A percentile compares a stretch with the other conserved stretches of the same genome.
These are phyloP conservation scores for Xestia ashworthii DNA, from an alignment of 2,888 invertebrate genomes.

Conservation along the genomic window DNA sequence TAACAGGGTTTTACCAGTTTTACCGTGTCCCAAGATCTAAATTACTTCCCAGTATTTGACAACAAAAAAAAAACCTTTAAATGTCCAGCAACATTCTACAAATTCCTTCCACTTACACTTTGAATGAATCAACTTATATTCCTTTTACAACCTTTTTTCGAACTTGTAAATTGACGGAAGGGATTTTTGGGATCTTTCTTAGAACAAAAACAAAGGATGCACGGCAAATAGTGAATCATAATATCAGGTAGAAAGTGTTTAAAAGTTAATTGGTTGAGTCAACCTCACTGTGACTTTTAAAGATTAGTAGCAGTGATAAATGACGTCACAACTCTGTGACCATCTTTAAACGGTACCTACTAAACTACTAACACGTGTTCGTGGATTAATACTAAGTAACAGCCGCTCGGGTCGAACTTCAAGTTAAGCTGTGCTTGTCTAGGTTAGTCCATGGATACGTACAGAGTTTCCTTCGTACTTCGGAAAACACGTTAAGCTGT, in stretches of 20 bases:
- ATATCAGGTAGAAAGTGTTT: constrained; percentile 60
- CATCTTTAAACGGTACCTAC: not conserved
- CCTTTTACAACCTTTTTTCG: not conserved
- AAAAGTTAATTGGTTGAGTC: constrained; percentile 50
- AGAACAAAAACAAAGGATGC: constrained; percentile 29
- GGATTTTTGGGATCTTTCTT: constrained; percentile 22
- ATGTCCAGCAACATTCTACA: not conserved
- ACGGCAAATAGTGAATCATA: constrained; percentile 45
- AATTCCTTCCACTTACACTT: not conserved
- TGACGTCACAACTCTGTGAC: not conserved
- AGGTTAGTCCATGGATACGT: not conserved
- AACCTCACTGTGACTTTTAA: constrained; percentile 16
- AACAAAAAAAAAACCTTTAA: not conserved
- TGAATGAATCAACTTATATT: constrained; percentile 2
- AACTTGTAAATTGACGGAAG: not conserved
- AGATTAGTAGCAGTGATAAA: not conserved
- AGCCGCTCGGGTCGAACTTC: not conserved
- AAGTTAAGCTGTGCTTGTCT: not conserved
- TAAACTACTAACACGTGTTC: not conserved
- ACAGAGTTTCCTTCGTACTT: not conserved
- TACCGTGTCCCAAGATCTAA: not conserved
- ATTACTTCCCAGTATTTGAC: not conserved
- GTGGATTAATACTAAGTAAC: not conserved
- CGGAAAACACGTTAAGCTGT: not conserved
- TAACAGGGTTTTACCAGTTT: no score